Percentiles rank a stretch among this genome's conserved stretches.
Evolutionary conservation across 1,140 invertebrate species (phyloP).

Genomic region (Hylaeus anthracinus): DNA sequence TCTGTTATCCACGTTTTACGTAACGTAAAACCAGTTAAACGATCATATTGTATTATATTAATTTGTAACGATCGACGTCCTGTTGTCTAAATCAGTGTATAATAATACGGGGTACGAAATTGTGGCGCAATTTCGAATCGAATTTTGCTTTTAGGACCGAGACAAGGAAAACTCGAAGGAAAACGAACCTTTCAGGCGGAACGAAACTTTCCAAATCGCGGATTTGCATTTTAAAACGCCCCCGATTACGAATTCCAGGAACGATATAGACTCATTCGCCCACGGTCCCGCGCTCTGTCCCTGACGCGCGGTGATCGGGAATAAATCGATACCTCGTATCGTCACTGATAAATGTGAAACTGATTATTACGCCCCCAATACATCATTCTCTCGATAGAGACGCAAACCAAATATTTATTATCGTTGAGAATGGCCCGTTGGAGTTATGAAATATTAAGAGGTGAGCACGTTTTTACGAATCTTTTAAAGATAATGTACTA

Average conservation of each 20-base stretch:
- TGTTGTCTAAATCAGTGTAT: no score
- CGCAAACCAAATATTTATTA: conserved; percentile 13
- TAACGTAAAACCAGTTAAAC: neutral
- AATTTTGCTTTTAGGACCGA: no score
- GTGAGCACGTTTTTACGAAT: no score
- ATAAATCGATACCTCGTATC: neutral
- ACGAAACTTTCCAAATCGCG: neutral
- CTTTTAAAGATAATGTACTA: neutral
- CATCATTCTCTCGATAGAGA: conserved; percentile 6
- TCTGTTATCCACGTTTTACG: neutral
- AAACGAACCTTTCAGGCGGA: neutral
- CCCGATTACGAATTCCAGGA: neutral
- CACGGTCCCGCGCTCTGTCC: neutral
- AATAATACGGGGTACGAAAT: no score
- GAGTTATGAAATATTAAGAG: no score
- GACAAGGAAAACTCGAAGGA: no score
- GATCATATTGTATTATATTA: neutral
- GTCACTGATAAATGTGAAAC: conserved; percentile 9
- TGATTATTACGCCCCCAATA: conserved; percentile 52
- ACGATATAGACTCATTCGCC: neutral
- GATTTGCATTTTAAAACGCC: conserved; percentile 1
- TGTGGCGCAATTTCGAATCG: no score
- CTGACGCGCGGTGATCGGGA: neutral
- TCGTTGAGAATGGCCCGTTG: neutral
- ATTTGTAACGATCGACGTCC: no score